Base-by-base conservation (phyloP, 1,140 invertebrate species). In the Drosophila lacertosa region DNA sequence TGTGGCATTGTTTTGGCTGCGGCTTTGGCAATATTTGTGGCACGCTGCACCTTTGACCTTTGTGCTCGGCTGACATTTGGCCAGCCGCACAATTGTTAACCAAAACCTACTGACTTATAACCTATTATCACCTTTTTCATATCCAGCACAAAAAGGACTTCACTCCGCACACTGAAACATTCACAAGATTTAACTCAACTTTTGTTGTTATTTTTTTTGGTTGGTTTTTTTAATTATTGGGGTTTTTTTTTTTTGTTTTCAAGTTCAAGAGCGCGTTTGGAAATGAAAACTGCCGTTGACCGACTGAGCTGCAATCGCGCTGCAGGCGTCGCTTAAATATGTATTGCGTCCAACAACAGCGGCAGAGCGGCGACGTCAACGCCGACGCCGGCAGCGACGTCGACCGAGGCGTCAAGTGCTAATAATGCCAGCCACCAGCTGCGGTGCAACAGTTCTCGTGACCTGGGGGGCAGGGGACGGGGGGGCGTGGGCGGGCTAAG, bases 251-350 rank as follows among this genome's bases (percentile, higher is more conserved):
- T 59, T 2, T 42, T 3, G n/a, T 26, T 68, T 55, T 74, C 74
- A 80, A 71, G 74, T 80, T 88, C 74, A 83, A 88, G 76, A 80
- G 70, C 77, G 35, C 51, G 51, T 26, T 54, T 63, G 74, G 13
- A 57, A 72, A 63, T 64, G 70, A 54, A 66, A 76, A 74, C 78
- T 63, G 59, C 57, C 67, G 73, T 68, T 80, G 76, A 83, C 76
- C 88, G 81, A 90, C 88, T 90, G 79, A 89, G 77, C 63, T 71
- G 66, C 45, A 71, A 48, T 63, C 54, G 48, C 58, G 69, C 65
- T 74, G 79, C 74, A 58, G 47, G 68, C 79, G 66, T 20, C 59
- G 74, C 82, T 90, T 90, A 90, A 90, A 84, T 90, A 90, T 71
- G 47, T 47, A 47, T 47, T n/a, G n/a, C 22, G 11, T 40, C 20